Conservation (phyloP, 2,797 vertebrate genomes). For the Apogon hyalosoma region DNA sequence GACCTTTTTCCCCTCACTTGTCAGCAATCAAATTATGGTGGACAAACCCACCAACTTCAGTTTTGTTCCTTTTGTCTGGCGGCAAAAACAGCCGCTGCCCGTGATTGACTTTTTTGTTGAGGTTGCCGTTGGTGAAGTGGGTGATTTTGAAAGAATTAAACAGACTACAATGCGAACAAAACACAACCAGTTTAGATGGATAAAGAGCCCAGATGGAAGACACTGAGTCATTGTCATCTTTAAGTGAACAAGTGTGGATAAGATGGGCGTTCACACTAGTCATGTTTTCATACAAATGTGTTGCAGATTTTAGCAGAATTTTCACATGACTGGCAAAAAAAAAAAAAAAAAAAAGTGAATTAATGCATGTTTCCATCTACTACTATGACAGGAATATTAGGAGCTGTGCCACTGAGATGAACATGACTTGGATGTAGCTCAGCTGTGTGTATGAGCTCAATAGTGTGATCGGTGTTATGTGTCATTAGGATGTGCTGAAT, state of each 20-base stretch:
- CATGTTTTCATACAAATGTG: too few species aligned
- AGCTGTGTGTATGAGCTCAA: too few species aligned
- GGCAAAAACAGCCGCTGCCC: slow-evolving; percentile 60
- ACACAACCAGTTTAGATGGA: slow-evolving; percentile 52
- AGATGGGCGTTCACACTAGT: slow-evolving; percentile 48
- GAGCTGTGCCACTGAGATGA: too few species aligned
- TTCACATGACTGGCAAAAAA: too few species aligned
- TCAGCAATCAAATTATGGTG: slow-evolving; percentile 83
- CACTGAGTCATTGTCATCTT: slow-evolving; percentile 61
- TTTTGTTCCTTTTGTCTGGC: slow-evolving; percentile 76
- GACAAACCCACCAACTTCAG: slow-evolving; percentile 68
- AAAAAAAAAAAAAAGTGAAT: too few species aligned
- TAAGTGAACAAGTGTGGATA: slow-evolving; percentile 53
- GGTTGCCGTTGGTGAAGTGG: slow-evolving; percentile 81
- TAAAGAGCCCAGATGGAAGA: slow-evolving; percentile 59
- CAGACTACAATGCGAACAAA: slow-evolving; percentile 53
- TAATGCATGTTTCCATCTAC: too few species aligned
- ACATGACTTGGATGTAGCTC: too few species aligned
- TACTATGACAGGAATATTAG: too few species aligned
- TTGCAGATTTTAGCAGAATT: too few species aligned
- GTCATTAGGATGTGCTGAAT: too few species aligned
- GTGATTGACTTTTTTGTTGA: slow-evolving; percentile 75
- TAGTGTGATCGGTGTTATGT: too few species aligned
- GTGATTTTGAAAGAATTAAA: slow-evolving; percentile 74
- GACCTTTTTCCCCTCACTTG: slow-evolving; percentile 80